Evolutionary conservation across 2,888 invertebrate species (phyloP).

Genomic region (Pachydiplax longipennis): DNA sequence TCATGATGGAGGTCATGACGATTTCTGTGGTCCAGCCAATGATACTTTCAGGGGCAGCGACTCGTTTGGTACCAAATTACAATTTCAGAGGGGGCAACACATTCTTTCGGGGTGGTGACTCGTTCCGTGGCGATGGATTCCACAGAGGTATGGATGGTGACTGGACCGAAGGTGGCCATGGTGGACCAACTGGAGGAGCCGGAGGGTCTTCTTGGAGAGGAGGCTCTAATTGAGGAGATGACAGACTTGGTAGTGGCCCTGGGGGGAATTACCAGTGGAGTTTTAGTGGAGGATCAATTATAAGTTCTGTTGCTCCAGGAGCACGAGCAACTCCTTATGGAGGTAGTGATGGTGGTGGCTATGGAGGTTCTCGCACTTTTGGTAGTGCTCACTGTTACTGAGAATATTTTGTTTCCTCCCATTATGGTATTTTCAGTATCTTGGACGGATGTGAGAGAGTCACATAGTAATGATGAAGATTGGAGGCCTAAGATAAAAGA

Average conservation of each 20-base stretch:
- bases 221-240: not conserved
- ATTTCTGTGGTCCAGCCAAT: constrained; percentile 61
- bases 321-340: constrained; percentile 10
- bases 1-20: constrained; percentile 60
- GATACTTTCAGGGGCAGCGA: constrained; percentile 56
- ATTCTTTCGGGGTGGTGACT: constrained; percentile 64
- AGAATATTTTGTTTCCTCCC: not conserved
- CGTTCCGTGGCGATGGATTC: constrained; percentile 62
- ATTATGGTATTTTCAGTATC: not conserved
- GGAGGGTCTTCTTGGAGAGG: constrained; percentile 15
- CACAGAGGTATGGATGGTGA: constrained; percentile 61
- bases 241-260: not conserved
- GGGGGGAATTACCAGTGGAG: constrained; percentile 6
- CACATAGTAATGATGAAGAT: constrained; percentile 20
- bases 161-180: constrained; percentile 54
- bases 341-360: not conserved
- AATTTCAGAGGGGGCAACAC: constrained; percentile 64
- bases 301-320: constrained; percentile 11
- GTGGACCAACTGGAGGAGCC: not conserved
- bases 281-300: constrained; percentile 14
- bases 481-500: constrained; percentile 8
- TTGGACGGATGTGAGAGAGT: constrained; percentile 38
- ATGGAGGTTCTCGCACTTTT: no score
- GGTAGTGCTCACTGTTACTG: no score
- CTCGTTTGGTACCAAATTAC: constrained; percentile 63